phyloP scores from a whole-genome alignment of 2,888 invertebrate genomes.

The Microctonus hyperodae region DNA sequence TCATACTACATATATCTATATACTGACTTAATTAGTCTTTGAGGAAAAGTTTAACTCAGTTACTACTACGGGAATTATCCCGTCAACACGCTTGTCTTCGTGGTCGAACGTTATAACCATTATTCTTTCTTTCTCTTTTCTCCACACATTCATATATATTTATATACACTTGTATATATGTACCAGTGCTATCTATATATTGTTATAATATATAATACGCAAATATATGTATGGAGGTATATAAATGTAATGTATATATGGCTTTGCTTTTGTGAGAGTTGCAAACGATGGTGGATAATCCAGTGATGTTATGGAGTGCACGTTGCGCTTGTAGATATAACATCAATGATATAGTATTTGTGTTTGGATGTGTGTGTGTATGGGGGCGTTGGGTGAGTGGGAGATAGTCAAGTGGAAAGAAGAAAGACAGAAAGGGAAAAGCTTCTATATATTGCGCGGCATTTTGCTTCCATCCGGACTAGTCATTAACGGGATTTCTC shows the following conservation, averaged over 20 bases:
- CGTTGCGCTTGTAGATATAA: background rate
- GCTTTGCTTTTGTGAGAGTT: too few relatives aligned
- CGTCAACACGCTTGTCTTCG: constrained; percentile 50
- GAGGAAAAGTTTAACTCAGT: constrained; percentile 47
- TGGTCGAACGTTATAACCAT: constrained; percentile 37
- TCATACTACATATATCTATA: too few relatives aligned
- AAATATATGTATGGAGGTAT: too few relatives aligned
- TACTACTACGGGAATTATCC: constrained; percentile 42
- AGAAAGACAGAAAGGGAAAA: constrained; percentile 3
- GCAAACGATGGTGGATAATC: constrained; percentile 2
- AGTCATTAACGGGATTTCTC: constrained; percentile 34
- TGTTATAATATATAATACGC: too few relatives aligned
- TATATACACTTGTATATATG: background rate
- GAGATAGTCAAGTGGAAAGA: background rate
- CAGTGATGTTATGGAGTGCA: background rate
- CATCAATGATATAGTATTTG: background rate
- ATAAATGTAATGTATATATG: too few relatives aligned
- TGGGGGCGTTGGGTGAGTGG: background rate
- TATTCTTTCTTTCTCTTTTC: constrained; percentile 1
- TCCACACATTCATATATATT: background rate
- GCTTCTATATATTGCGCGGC: constrained; percentile 18
- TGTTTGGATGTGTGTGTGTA: background rate
- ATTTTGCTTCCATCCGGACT: constrained; percentile 20
- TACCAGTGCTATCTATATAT: too few relatives aligned
- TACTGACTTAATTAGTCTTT: constrained; percentile 51